Evolutionary conservation across 2,113 vertebrate species (phyloP), one percentile per base, ranked within the genome.

Genomic region (Zapornia atra): DNA sequence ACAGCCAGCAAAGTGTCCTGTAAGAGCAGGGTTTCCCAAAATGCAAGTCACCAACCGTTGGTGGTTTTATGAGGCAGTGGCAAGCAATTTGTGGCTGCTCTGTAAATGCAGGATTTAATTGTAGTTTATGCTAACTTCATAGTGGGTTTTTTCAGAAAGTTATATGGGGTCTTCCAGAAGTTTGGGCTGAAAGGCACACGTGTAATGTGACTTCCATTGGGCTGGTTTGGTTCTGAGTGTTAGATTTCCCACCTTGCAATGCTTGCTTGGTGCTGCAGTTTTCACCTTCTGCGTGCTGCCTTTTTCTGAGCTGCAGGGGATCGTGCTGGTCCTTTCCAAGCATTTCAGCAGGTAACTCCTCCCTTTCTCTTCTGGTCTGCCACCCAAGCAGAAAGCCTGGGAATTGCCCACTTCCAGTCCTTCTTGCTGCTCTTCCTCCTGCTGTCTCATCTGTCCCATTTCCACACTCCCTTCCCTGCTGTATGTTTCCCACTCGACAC

Each of bases 171-270:
- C 38, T 77, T 80, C 8, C n/a, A 71, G 68, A 80, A 83, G 40
- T 0, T 11, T 7, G 7, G 10, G 7, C 15, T 36, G 14, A 28
- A 69, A 48, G 20, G 57, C 20, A 0, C 6, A 3, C 6, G 15
- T 12, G 5, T 54, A 53, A 44, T n/a, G 48, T 4, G 40, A 10
- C 10, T 77, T 51, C 42, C 10, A 5, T 34, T 61, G 75, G 18
- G 9, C 29, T 88, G 40, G 3, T 86, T 80, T 86, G 56, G 22
- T 70, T 92, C 54, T 21, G 4, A 38, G 53, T n/a, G 17, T 33
- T 60, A 33, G 15, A 24, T 65, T 86, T 78, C n/a, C 65, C 34
- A 1, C 26, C 40, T 48, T 34, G 19, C n/a, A 50, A 2, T 10
- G 26, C 60, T 82, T 54, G 19, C n/a, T 15, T n/a, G 36, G 31